Evolutionary conservation across 2,888 invertebrate genomes (phyloP).

Genomic region (Xestia ashworthii): DNA sequence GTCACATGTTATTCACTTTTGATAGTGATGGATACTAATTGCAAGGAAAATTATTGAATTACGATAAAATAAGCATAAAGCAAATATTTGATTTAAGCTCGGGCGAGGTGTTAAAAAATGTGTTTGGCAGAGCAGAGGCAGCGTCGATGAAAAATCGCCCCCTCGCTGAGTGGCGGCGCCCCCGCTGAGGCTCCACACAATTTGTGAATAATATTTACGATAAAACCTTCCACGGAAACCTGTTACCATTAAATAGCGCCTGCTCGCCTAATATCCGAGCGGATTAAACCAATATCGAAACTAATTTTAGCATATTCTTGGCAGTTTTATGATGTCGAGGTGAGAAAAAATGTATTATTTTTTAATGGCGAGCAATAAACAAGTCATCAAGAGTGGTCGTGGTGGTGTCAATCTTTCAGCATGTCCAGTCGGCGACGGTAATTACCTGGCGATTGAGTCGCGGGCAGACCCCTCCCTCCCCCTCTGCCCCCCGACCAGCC

Average conservation of each 20-base stretch:
- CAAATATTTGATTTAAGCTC: conserved; percentile 86
- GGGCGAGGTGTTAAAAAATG: conserved; percentile 89
- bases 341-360: conserved; percentile 75
- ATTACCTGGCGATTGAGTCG: conserved; percentile 79
- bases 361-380: conserved; percentile 82
- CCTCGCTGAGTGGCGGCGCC: conserved; percentile 85
- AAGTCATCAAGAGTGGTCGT: conserved; percentile 79
- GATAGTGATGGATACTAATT: conserved; percentile 8
- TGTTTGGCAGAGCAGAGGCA: conserved; percentile 87
- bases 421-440: conserved; percentile 80
- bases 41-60: conserved; percentile 48
- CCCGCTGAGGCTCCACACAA: conserved; percentile 87
- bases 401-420: conserved; percentile 85
- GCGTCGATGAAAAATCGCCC: conserved; percentile 88
- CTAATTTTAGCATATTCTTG: conserved; percentile 75
- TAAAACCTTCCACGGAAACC: conserved; percentile 84
- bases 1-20: not conserved
- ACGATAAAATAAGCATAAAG: conserved; percentile 84
- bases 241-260: conserved; percentile 81
- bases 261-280: conserved; percentile 76
- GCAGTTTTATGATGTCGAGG: conserved; percentile 75
- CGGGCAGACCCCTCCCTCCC: conserved; percentile 47
- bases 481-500: conserved; percentile 14
- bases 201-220: conserved; percentile 89
- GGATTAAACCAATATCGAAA: conserved; percentile 79